Conservation (phyloP, 2,888 invertebrate species). For the Leptarthrus brevirostris region DNA sequence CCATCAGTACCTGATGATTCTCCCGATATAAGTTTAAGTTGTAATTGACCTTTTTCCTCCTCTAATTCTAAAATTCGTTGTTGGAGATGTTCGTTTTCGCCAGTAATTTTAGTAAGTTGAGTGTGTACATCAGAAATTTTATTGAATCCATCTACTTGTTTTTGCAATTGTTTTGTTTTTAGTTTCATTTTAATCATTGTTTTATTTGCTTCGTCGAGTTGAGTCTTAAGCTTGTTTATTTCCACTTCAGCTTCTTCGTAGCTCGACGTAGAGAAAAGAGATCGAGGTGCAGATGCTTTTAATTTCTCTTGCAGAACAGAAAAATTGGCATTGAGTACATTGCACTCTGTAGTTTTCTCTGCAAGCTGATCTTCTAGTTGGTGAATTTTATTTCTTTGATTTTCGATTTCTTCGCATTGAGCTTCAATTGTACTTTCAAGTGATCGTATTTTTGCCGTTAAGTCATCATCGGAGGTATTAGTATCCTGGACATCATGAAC, state of each 20-base stretch:
- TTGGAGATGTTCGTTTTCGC: conserved; percentile 73
- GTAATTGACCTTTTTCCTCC: conserved; percentile 92
- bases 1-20: conserved; percentile 72
- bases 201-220: conserved; percentile 80
- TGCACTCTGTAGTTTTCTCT: conserved; percentile 70
- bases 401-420: conserved; percentile 66
- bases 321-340: conserved; percentile 67
- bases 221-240: conserved; percentile 72
- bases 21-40: conserved; percentile 71
- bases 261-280: conserved; percentile 60
- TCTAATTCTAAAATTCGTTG: conserved; percentile 86
- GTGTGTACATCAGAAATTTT: conserved; percentile 77
- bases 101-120: conserved; percentile 74
- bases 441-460: conserved; percentile 59
- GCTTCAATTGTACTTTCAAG: conserved; percentile 68
- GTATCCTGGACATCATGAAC: conserved; percentile 55
- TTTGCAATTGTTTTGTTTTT: conserved; percentile 81
- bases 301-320: conserved; percentile 65
- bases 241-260: conserved; percentile 61
- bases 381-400: conserved; percentile 54
- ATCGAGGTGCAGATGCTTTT: conserved; percentile 60
- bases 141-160: conserved; percentile 76
- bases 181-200: conserved; percentile 80
- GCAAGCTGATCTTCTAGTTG: conserved; percentile 70
- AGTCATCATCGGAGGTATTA: conserved; percentile 35